Base-by-base conservation (phyloP, 2,113 vertebrate genomes). In the Rostratula benghalensis region DNA sequence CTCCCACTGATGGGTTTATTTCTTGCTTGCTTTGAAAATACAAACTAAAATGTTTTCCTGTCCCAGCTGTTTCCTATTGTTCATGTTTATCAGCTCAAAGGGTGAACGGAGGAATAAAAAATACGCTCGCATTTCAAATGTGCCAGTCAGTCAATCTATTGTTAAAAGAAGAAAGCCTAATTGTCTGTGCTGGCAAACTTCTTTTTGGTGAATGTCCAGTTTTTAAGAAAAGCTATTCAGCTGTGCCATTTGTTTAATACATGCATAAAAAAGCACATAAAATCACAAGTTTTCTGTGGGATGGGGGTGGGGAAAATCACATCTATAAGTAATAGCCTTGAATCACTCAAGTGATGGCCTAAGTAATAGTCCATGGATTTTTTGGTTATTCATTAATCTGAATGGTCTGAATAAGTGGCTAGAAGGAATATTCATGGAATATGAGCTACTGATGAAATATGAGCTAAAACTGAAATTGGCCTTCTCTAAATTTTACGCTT, bases 201-300 rank as follows among this genome's bases (percentile, higher is more conserved):
- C 98, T 98, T 98, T 97, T 98, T 98, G 98, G 98, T 98, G 98
- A 98, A 97, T 98, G 98, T 98, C 98, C 98, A 98, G 98, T 98
- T 98, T 98, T 98, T 98, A 98, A 98, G 98, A 98, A 98, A 98
- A 98, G 98, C 98, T 98, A 98, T 98, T 98, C 98, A 98, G 98
- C 98, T 98, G 98, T 98, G 98, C 98, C 98, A 98, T 98, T 98
- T 98, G 98, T 98, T 98, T 98, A 98, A 98, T 98, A 98, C 98
- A 98, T 98, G 98, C 98, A 97, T 97, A 97, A 98, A 98, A 98
- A 97, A 98, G 98, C 97, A 96, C 98, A 97, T 97, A 96, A 98
- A 98, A 98, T 97, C 97, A 97, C 98, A 98, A 96, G 90, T 97
- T 98, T 97, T 97, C 79, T 89, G 57, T 70, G 41, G 54, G 83